These are phyloP conservation scores for Brachionus paranguensis DNA, from an alignment of 1,140 invertebrate genomes.

Conservation along the genomic window DNA sequence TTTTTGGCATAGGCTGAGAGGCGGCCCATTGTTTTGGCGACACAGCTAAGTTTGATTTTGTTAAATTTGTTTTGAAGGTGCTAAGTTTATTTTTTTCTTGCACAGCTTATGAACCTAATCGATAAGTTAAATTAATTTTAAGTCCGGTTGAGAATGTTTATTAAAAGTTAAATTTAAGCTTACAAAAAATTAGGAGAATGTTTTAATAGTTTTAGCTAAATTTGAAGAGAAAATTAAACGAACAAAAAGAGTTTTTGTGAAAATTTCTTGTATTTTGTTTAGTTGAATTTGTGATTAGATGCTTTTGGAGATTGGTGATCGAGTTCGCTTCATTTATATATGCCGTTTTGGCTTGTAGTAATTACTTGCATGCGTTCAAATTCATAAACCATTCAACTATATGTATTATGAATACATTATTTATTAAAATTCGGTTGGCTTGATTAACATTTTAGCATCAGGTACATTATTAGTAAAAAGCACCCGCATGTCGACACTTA, in stretches of 20 bases:
- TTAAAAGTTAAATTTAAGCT: slow-evolving; percentile 16
- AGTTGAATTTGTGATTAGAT: slow-evolving; percentile 25
- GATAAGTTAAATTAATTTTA: slow-evolving; percentile 35
- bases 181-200: slow-evolving; percentile 18
- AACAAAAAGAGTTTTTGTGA: not conserved
- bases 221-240: not conserved
- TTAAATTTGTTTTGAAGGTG: not conserved
- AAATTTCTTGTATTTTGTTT: slow-evolving; percentile 9
- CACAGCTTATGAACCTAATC: not conserved
- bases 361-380: not conserved
- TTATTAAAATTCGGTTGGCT: not conserved
- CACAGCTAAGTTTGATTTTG: not conserved
- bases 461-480: not conserved
- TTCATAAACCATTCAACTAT: not conserved
- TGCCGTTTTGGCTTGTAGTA: not conserved
- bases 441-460: not conserved
- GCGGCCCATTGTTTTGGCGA: not conserved
- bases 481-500: not conserved
- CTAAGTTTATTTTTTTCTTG: not conserved
- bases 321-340: not conserved
- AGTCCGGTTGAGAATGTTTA: not conserved
- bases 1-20: slow-evolving; percentile 39
- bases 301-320: not conserved
- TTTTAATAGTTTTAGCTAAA: not conserved
- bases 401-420: not conserved